Percentiles rank a stretch among this genome's conserved stretches.
Conservation (phyloP, 2,797 vertebrate genomes). For the Oreochromis mossambicus region DNA sequence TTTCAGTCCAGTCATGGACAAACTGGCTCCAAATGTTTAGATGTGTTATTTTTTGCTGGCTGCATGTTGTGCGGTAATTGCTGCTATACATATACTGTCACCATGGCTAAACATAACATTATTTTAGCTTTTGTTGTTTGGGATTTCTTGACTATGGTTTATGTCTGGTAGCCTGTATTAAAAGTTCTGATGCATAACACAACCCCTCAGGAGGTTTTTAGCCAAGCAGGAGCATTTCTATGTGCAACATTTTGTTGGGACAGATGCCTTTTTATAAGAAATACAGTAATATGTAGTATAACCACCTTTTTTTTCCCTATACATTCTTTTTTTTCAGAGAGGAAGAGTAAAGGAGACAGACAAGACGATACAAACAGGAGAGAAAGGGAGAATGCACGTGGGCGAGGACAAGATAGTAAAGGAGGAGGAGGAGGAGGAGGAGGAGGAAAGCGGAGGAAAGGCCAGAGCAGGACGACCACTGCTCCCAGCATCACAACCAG, state of each 20-base stretch:
- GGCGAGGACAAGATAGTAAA: conserved; percentile 59
- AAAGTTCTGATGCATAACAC: conserved; percentile 9
- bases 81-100: not conserved
- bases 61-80: not conserved
- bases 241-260: not conserved
- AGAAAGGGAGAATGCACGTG: conserved; percentile 65
- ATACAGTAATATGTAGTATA: not conserved
- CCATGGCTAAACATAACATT: not conserved
- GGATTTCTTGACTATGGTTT: not conserved
- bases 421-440: conserved; percentile 41
- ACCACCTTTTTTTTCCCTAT: conserved; percentile 7
- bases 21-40: not conserved
- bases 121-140: not conserved
- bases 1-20: not conserved
- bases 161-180: conserved; percentile 2
- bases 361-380: conserved; percentile 55
- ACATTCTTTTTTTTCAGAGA: conserved; percentile 66
- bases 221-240: not conserved
- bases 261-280: not conserved
- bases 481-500: conserved; percentile 71
- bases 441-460: conserved; percentile 80
- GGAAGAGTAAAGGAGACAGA: conserved; percentile 70
- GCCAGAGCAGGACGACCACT: conserved; percentile 75
- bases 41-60: conserved; percentile 7
- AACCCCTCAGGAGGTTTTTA: not conserved